These are phyloP conservation scores for Muscidifurax raptorellus DNA, from an alignment of 1,140 invertebrate species.

Conservation along the genomic window DNA sequence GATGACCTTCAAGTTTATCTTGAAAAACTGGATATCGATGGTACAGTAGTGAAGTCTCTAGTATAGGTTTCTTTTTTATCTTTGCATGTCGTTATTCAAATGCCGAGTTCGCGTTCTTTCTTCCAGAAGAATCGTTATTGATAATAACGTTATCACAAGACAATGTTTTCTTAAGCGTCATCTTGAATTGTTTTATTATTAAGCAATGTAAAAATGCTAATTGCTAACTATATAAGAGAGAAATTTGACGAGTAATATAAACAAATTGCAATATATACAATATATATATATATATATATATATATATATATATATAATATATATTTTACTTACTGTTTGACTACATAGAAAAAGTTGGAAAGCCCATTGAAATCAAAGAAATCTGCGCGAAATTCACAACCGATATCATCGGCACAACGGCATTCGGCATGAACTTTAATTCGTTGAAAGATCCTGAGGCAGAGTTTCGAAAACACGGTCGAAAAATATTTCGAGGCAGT, in stretches of 20 bases:
- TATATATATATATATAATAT: too few species aligned
- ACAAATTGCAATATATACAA: too few species aligned
- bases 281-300: too few species aligned
- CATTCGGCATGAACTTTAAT: slow-evolving; percentile 78
- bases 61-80: background rate
- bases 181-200: too few species aligned
- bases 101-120: too few species aligned
- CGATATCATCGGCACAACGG: slow-evolving; percentile 78
- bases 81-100: too few species aligned
- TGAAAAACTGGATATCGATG: background rate
- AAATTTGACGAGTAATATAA: too few species aligned
- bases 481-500: slow-evolving; percentile 61
- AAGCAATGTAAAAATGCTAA: too few species aligned
- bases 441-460: slow-evolving; percentile 74
- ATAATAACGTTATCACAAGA: too few species aligned
- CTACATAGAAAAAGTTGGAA: slow-evolving; percentile 46
- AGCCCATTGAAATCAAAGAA: slow-evolving; percentile 70
- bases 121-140: background rate
- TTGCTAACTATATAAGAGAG: too few species aligned
- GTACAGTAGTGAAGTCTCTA: too few species aligned
- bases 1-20: slow-evolving; percentile 61
- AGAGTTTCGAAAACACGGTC: slow-evolving; percentile 63
- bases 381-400: slow-evolving; percentile 76
- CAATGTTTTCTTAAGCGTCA: too few species aligned
- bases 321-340: background rate